Evolutionary conservation across 2,888 invertebrate genomes (phyloP), one percentile per base, ranked within the genome.

Genomic region (Eristalinus aeneus): DNA sequence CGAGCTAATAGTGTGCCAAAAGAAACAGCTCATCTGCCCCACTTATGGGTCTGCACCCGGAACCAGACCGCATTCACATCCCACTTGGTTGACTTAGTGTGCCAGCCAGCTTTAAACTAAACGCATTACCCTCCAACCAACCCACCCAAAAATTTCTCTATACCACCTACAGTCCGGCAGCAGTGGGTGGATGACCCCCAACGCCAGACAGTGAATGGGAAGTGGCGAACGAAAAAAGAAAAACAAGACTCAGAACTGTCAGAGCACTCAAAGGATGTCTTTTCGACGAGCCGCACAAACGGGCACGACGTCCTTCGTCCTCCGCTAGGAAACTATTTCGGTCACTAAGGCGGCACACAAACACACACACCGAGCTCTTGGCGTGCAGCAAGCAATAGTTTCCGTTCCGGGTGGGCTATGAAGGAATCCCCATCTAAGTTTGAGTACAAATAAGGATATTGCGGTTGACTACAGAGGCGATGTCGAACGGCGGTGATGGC

Each of bases 341-440:
- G 76, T 76, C 76, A 76, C 69, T 69, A 69, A 76, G 68, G 76
- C 76, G 67, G 53, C 22, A 32, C 53, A 12, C 63, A 23, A 16
- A 65, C 39, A 39, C 39, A 16, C 46, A 16, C 16, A 23, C 11
- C 12, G 53, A 61, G 68, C n/a, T n/a, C n/a, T n/a, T n/a, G 20
- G 46, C 46, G 68, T 36, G 60, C 58, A 58, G 32, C 60, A 53
- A 20, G 16, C 56, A 27, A 11, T n/a, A 11, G 5, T 12, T 23
- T 12, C 2, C 56, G 11, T 8, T 10, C 54, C 20, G 56, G 56
- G 22, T 22, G 22, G 23, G 12, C 23, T 36, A n/a, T 53, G 39
- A 46, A 54, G 61, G 54, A 61, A 61, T 53, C 34, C 23, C 58
- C 23, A 53, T 12, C 23, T 54, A 31, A 61, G 12, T 74, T 56